Evolutionary conservation across 2,113 vertebrate genomes (phyloP).

Genomic region (Actinemys pallida): DNA sequence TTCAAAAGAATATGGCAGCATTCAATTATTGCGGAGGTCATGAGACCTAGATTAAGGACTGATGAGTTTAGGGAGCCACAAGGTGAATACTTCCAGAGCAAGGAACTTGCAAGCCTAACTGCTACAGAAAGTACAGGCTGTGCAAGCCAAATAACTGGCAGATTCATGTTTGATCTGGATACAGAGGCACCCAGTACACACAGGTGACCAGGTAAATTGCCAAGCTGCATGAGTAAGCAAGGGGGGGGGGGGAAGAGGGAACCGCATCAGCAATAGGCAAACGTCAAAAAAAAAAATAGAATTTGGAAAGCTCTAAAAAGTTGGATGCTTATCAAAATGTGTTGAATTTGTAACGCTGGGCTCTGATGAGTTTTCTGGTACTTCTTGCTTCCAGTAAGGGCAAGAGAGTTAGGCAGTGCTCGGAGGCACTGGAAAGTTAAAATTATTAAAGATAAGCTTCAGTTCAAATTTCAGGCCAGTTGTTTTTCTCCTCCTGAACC

Average conservation of each 20-base stretch:
- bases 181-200: not conserved
- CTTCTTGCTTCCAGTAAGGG: not conserved
- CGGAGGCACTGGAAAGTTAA: not conserved
- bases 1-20: not conserved
- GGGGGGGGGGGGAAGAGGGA: not conserved
- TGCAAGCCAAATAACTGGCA: not conserved
- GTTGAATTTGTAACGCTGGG: not conserved
- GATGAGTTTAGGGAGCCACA: not conserved
- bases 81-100: not conserved
- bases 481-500: not conserved
- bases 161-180: not conserved
- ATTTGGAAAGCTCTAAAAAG: not conserved
- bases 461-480: not conserved
- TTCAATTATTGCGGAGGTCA: not conserved
- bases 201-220: not conserved
- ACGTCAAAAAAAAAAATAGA: not conserved
- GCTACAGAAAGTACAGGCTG: not conserved
- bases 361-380: not conserved
- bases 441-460: not conserved
- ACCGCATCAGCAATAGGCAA: not conserved
- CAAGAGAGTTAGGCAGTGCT: not conserved
- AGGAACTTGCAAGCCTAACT: not conserved
- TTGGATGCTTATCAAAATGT: not conserved
- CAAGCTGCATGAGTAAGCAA: not conserved
- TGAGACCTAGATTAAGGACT: not conserved